A percentile compares a stretch with the other conserved stretches of the same genome.
Evolutionary conservation across 2,113 vertebrate species (phyloP).

Genomic region (Pangasianodon hypophthalmus): DNA sequence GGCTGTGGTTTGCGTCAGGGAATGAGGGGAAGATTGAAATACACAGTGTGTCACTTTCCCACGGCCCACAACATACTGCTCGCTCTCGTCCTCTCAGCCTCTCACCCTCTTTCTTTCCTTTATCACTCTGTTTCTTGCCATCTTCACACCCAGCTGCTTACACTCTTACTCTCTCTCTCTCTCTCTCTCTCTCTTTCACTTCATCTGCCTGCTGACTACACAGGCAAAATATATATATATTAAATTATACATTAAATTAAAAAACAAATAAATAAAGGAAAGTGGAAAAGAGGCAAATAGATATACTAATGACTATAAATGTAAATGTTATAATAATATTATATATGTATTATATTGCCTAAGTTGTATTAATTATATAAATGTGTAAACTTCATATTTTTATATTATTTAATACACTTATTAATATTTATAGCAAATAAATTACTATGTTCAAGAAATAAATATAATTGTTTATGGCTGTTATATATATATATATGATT

Average conservation of each 20-base stretch:
- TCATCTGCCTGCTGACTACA: neutral
- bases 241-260: neutral
- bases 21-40: conserved; percentile 33
- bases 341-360: no score
- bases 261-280: neutral
- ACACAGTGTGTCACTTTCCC: conserved; percentile 66
- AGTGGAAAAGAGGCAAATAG: neutral
- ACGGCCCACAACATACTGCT: conserved; percentile 59
- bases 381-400: neutral
- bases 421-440: neutral
- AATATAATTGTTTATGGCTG: neutral
- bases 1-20: conserved; percentile 56
- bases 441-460: neutral
- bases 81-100: conserved; percentile 37
- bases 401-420: neutral
- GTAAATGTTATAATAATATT: neutral
- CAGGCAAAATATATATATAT: neutral
- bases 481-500: neutral
- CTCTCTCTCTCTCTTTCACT: neutral
- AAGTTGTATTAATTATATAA: neutral
- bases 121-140: conserved; percentile 24
- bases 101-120: conserved; percentile 52
- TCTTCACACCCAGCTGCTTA: neutral
- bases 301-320: neutral
- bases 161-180: neutral